Base-by-base conservation (phyloP, 1,140 invertebrate species). In the Papilio aristodemus region DNA sequence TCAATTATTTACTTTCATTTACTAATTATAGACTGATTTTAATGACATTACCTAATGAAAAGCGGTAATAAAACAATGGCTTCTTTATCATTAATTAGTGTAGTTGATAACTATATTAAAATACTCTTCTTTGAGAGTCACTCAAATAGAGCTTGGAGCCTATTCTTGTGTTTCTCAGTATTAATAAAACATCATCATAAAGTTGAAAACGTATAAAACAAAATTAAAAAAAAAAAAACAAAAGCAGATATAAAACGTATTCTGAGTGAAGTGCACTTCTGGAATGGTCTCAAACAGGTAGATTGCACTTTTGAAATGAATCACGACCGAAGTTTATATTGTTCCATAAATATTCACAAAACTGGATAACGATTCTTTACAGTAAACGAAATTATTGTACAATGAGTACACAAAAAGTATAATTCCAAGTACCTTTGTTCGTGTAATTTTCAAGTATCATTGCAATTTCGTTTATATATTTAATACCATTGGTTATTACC, bases 291-390 rank as follows among this genome's bases (percentile, higher is more conserved):
- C 46, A 54, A 54, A 54, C 46, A 54, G 46, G 46, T 54, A 25
- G 22, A 54, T 54, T 54, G 19, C 46, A 54, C 46, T 54, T 54
- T 25, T 22, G 19, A 54, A 54, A 54, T 54, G 46, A 54, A 54
- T 54, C 46, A 54, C 19, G 11, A 0, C 10, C 46, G 19, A 22
- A 22, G 8, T 22, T 17, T 22, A 22, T 22, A 54, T 54, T 54
- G 46, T 54, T 54, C 1, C 19, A 54, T 54, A 54, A 54, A 54
- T 54, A 54, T 54, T 54, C 46, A 54, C 22, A 54, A 22, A 54
- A 54, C 46, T 54, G 46, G 10, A 54, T 54, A 25, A 25, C 17
- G 4, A 19, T 54, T 25, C 19, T 46, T 46, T 46, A 19, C 6
- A 9, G 43, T 46, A n/a, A 43, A 43, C 17, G 14, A 46, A 43